These are phyloP conservation scores for Ceratosolen solmsi DNA, from an alignment of 1,140 invertebrate species.

Conservation along the genomic window DNA sequence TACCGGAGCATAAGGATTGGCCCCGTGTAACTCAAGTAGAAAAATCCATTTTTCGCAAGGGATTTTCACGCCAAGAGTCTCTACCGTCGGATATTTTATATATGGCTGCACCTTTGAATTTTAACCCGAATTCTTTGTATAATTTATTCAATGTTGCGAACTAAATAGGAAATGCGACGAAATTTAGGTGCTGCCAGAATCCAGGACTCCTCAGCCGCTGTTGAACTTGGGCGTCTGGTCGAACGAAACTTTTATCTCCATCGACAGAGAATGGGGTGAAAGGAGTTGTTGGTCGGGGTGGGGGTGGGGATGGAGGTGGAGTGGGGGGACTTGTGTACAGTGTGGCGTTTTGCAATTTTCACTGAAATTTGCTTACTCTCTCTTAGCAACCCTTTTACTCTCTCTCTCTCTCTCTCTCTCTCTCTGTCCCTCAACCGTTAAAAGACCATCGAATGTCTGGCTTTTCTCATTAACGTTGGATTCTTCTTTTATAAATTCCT, in stretches of 20 bases:
- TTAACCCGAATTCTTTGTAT: background rate
- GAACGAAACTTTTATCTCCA: background rate
- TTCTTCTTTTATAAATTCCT: constrained; percentile 17
- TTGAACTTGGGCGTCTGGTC: background rate
- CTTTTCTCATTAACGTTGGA: background rate
- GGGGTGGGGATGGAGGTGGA: too few relatives aligned
- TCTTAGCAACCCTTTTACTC: background rate
- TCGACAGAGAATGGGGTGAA: background rate
- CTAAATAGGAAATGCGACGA: background rate
- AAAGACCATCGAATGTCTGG: background rate
- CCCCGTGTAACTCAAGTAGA: background rate
- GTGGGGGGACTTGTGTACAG: background rate
- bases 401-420: background rate
- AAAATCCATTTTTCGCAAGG: background rate
- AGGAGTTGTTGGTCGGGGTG: too few relatives aligned
- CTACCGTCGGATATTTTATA: background rate
- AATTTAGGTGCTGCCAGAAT: background rate
- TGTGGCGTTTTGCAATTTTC: background rate
- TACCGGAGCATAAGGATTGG: background rate
- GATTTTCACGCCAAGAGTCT: background rate
- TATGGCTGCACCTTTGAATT: constrained; percentile 12
- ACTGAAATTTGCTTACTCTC: background rate
- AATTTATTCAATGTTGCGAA: constrained; percentile 16
- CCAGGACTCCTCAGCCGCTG: background rate
- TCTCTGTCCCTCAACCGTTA: background rate